Evolutionary conservation across 1,140 invertebrate genomes (phyloP).

Genomic region (Panagrolaimus sp.): DNA sequence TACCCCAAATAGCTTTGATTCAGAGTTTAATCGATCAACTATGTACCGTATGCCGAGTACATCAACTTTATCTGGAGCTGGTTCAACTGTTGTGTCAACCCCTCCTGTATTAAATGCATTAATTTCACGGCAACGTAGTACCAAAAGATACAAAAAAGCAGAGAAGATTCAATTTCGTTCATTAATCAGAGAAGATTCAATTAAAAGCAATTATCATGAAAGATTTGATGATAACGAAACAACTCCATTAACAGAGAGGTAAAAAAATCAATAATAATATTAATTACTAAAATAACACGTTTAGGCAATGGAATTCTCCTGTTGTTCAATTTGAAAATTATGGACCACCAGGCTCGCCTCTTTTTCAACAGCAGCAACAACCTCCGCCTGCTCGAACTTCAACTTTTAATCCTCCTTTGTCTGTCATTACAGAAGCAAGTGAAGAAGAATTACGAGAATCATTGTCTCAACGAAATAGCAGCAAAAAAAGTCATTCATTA

Average conservation of each 20-base stretch:
- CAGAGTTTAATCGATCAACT: not conserved
- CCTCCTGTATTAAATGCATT: slow-evolving; percentile 3
- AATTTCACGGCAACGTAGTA: not conserved
- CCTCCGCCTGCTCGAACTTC: not conserved
- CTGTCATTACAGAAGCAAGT: slow-evolving; percentile 9
- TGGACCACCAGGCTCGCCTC: not conserved
- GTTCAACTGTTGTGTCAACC: not conserved
- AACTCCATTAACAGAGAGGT: not conserved
- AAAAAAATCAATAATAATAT: not conserved
- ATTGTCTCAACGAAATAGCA: not conserved
- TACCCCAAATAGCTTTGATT: not conserved
- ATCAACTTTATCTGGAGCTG: not conserved
- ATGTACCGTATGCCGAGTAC: not conserved
- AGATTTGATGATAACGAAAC: not conserved
- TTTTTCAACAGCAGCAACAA: not conserved
- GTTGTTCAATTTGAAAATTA: too few species aligned
- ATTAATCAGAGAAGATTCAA: not conserved
- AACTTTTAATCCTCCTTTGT: slow-evolving; percentile 4
- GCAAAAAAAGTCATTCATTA: not conserved
- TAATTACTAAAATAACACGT: not conserved
- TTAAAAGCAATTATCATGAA: not conserved
- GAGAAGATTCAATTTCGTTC: not conserved
- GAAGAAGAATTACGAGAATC: slow-evolving; percentile 8
- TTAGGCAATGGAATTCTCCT: not conserved
- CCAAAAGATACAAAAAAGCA: not conserved